These are phyloP conservation scores for Babylonia areolata DNA, from an alignment of 1,140 invertebrate genomes.

Conservation along the genomic window DNA sequence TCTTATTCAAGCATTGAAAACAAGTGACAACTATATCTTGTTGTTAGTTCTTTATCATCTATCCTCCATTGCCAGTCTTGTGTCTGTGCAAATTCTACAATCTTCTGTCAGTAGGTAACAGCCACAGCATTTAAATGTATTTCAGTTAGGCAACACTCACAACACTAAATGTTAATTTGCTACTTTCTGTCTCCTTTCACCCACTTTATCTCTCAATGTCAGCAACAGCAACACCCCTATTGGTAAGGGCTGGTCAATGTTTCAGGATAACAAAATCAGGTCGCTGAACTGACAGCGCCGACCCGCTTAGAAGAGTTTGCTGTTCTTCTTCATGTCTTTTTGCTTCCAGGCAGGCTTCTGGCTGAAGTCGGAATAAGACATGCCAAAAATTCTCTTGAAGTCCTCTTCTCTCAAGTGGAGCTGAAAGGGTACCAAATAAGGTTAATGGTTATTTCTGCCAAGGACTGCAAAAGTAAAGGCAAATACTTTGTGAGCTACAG, in stretches of 20 bases:
- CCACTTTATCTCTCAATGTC: background rate
- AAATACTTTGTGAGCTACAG: too few species aligned
- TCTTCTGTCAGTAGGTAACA: too few species aligned
- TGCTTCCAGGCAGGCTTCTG: conserved; percentile 90
- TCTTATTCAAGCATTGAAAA: too few species aligned
- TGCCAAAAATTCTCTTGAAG: conserved; percentile 88
- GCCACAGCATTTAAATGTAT: too few species aligned
- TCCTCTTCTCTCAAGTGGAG: conserved; percentile 91
- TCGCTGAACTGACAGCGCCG: background rate
- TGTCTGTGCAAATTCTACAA: too few species aligned
- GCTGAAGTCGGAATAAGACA: conserved; percentile 87
- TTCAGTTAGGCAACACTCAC: too few species aligned
- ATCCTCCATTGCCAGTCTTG: too few species aligned
- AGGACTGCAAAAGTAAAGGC: too few species aligned
- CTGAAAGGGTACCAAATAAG: conserved; percentile 73
- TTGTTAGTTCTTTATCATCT: too few species aligned
- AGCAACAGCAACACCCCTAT: background rate
- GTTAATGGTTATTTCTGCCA: too few species aligned
- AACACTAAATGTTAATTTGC: background rate
- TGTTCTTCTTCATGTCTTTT: conserved; percentile 89
- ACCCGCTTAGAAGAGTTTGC: conserved; percentile 58
- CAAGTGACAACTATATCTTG: too few species aligned
- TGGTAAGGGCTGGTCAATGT: background rate
- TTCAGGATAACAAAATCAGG: background rate
- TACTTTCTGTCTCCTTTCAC: background rate